Conservation (phyloP, 2,113 vertebrate genomes). For the Entelurus aequoreus region DNA sequence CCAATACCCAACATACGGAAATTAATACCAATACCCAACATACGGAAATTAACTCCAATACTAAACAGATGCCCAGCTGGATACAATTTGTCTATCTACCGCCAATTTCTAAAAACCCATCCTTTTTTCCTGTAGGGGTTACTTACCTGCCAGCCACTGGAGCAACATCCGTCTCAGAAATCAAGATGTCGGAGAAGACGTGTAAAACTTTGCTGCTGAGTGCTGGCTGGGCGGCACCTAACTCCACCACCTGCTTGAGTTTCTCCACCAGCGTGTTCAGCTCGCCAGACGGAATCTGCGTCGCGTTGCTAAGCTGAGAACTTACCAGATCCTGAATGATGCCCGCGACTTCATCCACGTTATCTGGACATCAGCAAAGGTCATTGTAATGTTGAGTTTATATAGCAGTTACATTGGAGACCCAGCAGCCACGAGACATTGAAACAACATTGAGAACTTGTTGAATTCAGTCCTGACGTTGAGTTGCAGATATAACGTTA, state of each 20-base stretch:
- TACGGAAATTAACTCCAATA: too few species aligned
- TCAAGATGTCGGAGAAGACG: slow-evolving; percentile 57
- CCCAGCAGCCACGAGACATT: too few species aligned
- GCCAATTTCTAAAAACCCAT: too few species aligned
- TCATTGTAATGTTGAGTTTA: background rate
- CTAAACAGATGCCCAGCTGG: too few species aligned
- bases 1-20: too few species aligned
- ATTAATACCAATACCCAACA: too few species aligned
- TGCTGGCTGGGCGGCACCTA: slow-evolving; percentile 33
- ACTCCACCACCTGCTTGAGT: slow-evolving; percentile 53
- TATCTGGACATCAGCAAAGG: slow-evolving; percentile 40
- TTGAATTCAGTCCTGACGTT: too few species aligned
- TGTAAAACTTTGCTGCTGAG: slow-evolving; percentile 45
- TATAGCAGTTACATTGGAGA: background rate
- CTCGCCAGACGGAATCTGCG: slow-evolving; percentile 39
- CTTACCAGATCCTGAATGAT: slow-evolving; percentile 57
- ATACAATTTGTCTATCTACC: too few species aligned
- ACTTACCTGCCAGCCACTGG: slow-evolving; percentile 56
- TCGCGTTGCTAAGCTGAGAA: slow-evolving; percentile 18
- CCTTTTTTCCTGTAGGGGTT: background rate
- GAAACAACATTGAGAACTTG: too few species aligned
- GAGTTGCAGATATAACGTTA: too few species aligned
- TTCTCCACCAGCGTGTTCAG: slow-evolving; percentile 64
- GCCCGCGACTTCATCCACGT: slow-evolving; percentile 59
- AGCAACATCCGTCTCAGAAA: slow-evolving; percentile 51